Evolutionary conservation across 2,888 invertebrate species (phyloP).

Genomic region (Chydorus sphaericus): DNA sequence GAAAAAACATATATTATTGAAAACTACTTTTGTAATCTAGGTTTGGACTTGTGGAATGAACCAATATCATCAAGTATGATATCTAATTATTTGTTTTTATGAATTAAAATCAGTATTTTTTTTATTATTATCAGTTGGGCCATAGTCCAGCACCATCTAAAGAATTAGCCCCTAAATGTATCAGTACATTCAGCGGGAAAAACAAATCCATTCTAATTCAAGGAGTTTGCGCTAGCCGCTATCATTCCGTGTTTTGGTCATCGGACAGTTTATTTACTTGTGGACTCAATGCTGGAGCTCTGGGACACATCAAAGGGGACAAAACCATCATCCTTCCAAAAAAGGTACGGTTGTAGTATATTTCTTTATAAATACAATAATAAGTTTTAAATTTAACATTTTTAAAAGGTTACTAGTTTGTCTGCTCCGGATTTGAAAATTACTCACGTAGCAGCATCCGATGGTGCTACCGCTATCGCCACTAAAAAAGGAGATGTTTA

Average conservation of each 20-base stretch:
- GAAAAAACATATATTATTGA: neutral
- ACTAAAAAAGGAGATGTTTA: conserved; percentile 52
- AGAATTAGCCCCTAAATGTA: conserved; percentile 31
- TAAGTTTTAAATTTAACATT: no score
- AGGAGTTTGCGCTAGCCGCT: conserved; percentile 49
- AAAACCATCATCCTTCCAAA: conserved; percentile 26
- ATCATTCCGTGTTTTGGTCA: conserved; percentile 45
- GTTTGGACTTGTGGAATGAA: conserved; percentile 49
- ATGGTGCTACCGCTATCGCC: conserved; percentile 50
- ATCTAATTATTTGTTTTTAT: neutral
- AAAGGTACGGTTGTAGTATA: conserved; percentile 21
- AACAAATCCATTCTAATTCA: conserved; percentile 26
- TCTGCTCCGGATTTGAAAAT: no score
- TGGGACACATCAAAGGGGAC: conserved; percentile 45
- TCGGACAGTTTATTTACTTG: conserved; percentile 55
- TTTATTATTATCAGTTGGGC: conserved; percentile 39
- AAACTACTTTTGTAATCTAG: conserved; percentile 25
- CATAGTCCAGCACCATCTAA: conserved; percentile 36
- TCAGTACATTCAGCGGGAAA: conserved; percentile 24
- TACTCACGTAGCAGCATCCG: conserved; percentile 42
- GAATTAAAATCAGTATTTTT: neutral
- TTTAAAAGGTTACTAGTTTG: no score
- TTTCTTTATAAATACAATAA: neutral
- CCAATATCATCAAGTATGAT: conserved; percentile 30
- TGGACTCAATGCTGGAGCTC: conserved; percentile 69